Evolutionary conservation across 2,797 vertebrate genomes (phyloP).

Genomic region (Lophura swinhoii): DNA sequence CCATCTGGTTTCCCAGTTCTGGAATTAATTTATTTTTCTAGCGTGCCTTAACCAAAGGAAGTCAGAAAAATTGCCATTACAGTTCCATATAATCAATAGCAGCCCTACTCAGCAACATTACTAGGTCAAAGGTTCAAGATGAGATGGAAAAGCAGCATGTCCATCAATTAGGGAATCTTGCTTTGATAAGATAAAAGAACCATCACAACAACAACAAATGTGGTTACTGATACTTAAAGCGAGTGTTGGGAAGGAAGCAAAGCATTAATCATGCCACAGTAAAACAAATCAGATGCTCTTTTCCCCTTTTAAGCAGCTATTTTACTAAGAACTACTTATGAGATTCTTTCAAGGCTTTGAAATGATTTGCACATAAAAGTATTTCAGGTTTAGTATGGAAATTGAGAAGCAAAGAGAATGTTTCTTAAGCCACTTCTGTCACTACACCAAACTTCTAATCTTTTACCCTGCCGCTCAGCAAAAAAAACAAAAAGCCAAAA

Average conservation of each 20-base stretch:
- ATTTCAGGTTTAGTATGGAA: conserved; percentile 19
- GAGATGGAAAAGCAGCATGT: not conserved
- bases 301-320: not conserved
- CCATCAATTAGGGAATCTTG: conserved; percentile 1
- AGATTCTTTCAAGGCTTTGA: not conserved
- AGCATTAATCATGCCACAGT: not conserved
- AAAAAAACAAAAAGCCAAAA: not conserved
- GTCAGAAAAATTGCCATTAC: conserved; percentile 33
- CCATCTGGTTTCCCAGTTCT: conserved; percentile 51
- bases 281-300: conserved; percentile 29
- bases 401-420: not conserved
- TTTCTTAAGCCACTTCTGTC: not conserved
- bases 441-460: not conserved
- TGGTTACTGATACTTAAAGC: not conserved
- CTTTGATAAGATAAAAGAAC: conserved; percentile 25
- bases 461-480: not conserved
- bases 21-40: conserved; percentile 66
- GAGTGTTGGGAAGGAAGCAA: not conserved
- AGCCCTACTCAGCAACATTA: conserved; percentile 20
- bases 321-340: not conserved
- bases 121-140: conserved; percentile 36
- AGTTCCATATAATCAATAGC: conserved; percentile 44
- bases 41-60: conserved; percentile 56
- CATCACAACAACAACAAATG: not conserved
- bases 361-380: not conserved